Base-by-base conservation (phyloP, 2,888 invertebrate genomes). In the Dendrolimus houi region DNA sequence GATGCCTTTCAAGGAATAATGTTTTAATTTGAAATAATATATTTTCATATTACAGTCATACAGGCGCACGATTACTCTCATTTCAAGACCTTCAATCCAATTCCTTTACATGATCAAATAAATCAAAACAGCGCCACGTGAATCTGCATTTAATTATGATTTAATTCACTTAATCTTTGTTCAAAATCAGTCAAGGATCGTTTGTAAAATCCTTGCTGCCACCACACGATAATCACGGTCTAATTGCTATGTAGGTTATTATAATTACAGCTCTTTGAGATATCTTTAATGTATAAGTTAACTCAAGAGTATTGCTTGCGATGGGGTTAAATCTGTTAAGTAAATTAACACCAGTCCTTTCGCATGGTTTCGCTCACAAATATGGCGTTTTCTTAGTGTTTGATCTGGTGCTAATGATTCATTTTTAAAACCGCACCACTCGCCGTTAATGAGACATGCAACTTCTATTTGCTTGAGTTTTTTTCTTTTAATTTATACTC, bases 141-240 rank as follows among this genome's bases (percentile, higher is more conserved):
- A 6, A 47, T 12, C 47, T 47, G 47, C 47, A 47, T 47, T 47
- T 47, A 47, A 47, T 47, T 47, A 47, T 47, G 47, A 47, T 47
- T 29, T 47, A 47, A 47, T 47, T 47, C 47, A 47, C 47, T 47
- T 47, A 41, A 57, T 57, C 54, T 53, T 57, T 57, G 57, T 59
- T 57, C 55, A 54, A 59, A 59, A 59, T 60, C 56, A 59, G 62
- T 59, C 59, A 61, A 62, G 64, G 62, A 62, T 61, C 55, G 57
- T 60, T 56, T 55, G 58, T 60, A 59, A 60, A 62, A 61, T 59
- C 58, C 56, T 52, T 56, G 52, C 14, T 52, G 53, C 12, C 54
- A 57, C 54, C 58, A 58, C 65, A 66, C 62, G 67, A 60, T 62
- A 61, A 59, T 54, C 54, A 66, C 60, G 71, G 65, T 71, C 71